These are phyloP conservation scores for Oxycera nigricornis DNA, from an alignment of 2,888 invertebrate genomes.

Conservation along the genomic window DNA sequence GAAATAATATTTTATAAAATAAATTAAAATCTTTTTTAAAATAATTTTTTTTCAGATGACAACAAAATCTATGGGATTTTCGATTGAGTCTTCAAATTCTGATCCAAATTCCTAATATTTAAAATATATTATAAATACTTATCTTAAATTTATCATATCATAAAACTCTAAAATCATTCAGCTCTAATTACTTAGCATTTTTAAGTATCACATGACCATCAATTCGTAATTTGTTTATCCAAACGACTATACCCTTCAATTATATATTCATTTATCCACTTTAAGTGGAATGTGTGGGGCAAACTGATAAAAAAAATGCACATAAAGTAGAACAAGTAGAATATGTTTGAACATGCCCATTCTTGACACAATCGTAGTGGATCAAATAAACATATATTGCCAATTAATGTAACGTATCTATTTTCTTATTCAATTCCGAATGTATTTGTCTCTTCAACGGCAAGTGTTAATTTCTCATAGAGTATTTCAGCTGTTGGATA, in stretches of 20 bases:
- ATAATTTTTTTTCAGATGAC: too few relatives aligned
- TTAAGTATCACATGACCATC: constrained; percentile 32
- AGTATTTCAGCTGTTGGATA: constrained; percentile 92
- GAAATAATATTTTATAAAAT: too few relatives aligned
- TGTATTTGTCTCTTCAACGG: constrained; percentile 95
- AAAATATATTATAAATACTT: neutral
- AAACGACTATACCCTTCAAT: neutral
- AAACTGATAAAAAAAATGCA: neutral
- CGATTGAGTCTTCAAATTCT: too few relatives aligned
- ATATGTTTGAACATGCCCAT: neutral
- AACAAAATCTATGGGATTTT: too few relatives aligned
- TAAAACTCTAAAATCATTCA: neutral
- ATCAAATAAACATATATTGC: neutral
- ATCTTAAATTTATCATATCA: neutral
- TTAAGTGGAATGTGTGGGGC: neutral
- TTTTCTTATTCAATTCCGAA: constrained; percentile 84
- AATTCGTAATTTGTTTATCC: neutral
- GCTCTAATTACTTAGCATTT: neutral
- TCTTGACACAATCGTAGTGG: too few relatives aligned
- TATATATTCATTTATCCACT: neutral
- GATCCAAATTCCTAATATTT: neutral
- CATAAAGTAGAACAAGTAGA: neutral
- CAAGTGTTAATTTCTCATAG: constrained; percentile 88
- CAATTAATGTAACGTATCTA: neutral
- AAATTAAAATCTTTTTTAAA: too few relatives aligned